Percentiles rank a stretch among this genome's conserved stretches.
Evolutionary conservation across 2,797 vertebrate genomes (phyloP).

Genomic region (Galago senegalensis): DNA sequence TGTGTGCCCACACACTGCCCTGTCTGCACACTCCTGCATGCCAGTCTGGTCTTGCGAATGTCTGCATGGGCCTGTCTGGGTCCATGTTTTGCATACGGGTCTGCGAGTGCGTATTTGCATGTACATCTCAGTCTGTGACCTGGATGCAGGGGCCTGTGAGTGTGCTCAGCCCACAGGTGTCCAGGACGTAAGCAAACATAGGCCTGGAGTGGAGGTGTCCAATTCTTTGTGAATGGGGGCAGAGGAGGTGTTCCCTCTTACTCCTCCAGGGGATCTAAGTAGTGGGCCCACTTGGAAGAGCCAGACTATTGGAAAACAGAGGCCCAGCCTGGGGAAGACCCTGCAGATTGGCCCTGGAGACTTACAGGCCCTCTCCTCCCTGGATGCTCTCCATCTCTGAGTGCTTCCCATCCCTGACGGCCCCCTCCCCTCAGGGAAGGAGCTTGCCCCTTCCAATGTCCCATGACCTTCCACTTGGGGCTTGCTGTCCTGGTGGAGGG

Average conservation of each 20-base stretch:
- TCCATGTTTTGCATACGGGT: neutral
- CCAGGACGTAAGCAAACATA: neutral
- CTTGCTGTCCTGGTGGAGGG: no score
- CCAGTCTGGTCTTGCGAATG: neutral
- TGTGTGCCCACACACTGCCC: no score
- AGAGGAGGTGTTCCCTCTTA: neutral
- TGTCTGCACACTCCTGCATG: neutral
- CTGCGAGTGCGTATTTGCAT: neutral
- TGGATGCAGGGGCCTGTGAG: neutral
- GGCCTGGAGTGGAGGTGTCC: neutral
- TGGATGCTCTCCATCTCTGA: neutral
- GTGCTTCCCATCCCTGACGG: accelerated
- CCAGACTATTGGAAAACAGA: conserved; percentile 63
- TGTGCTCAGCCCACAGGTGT: neutral
- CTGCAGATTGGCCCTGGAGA: neutral
- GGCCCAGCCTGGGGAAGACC: conserved; percentile 28
- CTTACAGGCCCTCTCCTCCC: neutral
- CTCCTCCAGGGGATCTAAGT: neutral
- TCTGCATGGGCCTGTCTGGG: neutral
- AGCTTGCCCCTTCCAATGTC: neutral
- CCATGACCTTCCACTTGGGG: neutral
- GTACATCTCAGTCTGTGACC: neutral
- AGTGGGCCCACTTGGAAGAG: neutral
- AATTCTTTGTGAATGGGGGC: neutral
- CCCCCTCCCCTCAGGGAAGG: neutral